Conservation (phyloP, 2,888 invertebrate genomes). For the Tiliacea citrago region DNA sequence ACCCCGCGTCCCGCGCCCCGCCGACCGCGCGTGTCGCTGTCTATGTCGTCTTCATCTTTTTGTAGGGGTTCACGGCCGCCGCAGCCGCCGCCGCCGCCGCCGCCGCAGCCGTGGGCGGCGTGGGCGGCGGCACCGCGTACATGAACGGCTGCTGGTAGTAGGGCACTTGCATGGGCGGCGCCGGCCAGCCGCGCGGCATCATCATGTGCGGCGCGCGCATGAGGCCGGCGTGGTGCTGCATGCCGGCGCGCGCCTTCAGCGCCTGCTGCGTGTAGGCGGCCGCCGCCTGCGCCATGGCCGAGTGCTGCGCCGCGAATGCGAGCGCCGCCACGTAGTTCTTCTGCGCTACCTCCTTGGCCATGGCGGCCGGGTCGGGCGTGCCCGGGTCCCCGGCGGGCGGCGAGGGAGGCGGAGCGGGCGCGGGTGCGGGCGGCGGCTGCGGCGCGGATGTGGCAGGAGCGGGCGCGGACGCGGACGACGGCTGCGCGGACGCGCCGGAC, state of each 20-base stretch:
- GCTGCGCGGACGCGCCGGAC: conserved; percentile 80
- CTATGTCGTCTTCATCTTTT: conserved; percentile 97
- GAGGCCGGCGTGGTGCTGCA: conserved; percentile 78
- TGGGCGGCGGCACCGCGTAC: conserved; percentile 89
- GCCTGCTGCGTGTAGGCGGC: conserved; percentile 90
- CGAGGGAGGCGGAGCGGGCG: conserved; percentile 75
- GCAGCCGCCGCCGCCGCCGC: conserved; percentile 84
- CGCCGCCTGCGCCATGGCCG: conserved; percentile 87
- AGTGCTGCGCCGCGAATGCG: conserved; percentile 88
- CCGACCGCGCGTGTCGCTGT: conserved; percentile 76
- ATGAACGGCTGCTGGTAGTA: conserved; percentile 89
- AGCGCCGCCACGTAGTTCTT: conserved; percentile 94
- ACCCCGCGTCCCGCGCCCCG: conserved; percentile 89
- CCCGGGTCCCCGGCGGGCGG: conserved; percentile 71
- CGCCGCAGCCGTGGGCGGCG: conserved; percentile 84
- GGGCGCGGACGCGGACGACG: conserved; percentile 85
- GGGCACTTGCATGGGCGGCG: conserved; percentile 87
- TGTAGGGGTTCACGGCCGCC: conserved; percentile 94
- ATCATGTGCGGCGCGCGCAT: conserved; percentile 86
- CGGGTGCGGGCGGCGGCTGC: conserved; percentile 88
- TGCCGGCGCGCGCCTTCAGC: conserved; percentile 93
- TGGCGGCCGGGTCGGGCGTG: conserved; percentile 82
- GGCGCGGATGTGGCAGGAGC: conserved; percentile 70
- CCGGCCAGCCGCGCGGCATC: conserved; percentile 87
- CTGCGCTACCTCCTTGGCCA: conserved; percentile 95